Evolutionary conservation across 2,888 invertebrate genomes (phyloP), one percentile per base, ranked within the genome.

Genomic region (Archips xylosteana): DNA sequence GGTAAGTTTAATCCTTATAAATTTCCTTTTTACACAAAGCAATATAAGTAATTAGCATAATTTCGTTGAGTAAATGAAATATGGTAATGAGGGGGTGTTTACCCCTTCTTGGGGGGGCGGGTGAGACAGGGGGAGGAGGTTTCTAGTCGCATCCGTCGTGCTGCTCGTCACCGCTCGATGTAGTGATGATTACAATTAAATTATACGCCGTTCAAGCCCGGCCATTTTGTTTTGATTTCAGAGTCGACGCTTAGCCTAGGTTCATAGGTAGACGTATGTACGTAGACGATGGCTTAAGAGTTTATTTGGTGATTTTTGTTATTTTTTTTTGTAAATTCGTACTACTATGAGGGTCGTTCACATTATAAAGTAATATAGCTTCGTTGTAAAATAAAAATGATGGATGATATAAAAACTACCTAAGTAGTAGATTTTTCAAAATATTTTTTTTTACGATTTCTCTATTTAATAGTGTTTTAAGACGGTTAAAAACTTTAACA

Each of bases 1-100:
- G 89, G 92, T 90, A 91, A 91, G 89, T 92, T 92, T 94, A 94
- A 94, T 94, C 94, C 92, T 94, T 94, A 94, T 94, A 94, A 94
- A 94, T 94, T 94, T 94, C 94, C 94, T 94, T 94, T 94, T 94
- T 94, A 94, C 94, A 94, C 94, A 94, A 94, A 94, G 94, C 94
- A 94, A 94, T 94, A 94, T 94, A 94, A 94, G 92, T 94, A 94
- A 94, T 94, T 94, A 94, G 94, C 94, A 94, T 94, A 94, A 94
- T 94, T 94, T 94, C 92, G 94, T 94, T 94, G 94, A 94, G 94
- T 94, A 94, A 94, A 94, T 94, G 94, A 94, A 94, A 94, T 94
- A 94, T 94, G 94, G 93, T 94, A 94, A 94, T 94, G 89, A 94
- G 94, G 92, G 92, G 86, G 89, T 89, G 87, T 82, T 82, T 83